Base-by-base conservation (phyloP, 35 echinoderm and acorn worm genomes). In the Heliocidaris tuberculata region DNA sequence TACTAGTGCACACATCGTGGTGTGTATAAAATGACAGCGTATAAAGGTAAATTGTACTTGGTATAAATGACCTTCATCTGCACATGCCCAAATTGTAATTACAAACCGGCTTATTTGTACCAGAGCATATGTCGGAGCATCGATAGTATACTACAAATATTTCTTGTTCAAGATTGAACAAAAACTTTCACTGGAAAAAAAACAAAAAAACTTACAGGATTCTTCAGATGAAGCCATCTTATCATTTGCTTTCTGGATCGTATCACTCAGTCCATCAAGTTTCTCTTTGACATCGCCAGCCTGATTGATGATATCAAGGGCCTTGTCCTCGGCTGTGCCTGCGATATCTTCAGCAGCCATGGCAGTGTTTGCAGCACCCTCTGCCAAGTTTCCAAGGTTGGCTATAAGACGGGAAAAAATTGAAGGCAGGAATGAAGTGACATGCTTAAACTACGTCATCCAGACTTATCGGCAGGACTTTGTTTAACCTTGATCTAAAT, bases 281-380 rank as follows among this genome's bases (percentile, higher is more conserved):
- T 95, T 47, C 9, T 5, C 92, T 11, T 93, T 50, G 13, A 98
- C 94, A 4, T 87, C 47, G 29, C 88, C 92, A 19, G 94, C 89
- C 2, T 16, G 48, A 29, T 52, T 48, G 15, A 93, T 59, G 48
- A 93, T 93, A 48, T 48, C 91, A 32, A 27, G 31, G 24, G 91
- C 91, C 91, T 31, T 90, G 31, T 85, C 31, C 17, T 88, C 48
- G 7, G 96, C 96, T 17, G 65, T 47, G 15, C 86, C 86, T 61
- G 94, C 97, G 50, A 93, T 94, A 8, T 17, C 65, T 85, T 94
- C 95, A 16, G 97, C 97, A 49, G 92, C 93, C 97, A 98, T 98
- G n/a, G 97, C 97, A 2, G 61, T 93, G 88, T 97, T 95, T 42
- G 95, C 96, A 3, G 97, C 97, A 1, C 94, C 94, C 13, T 95